These are phyloP conservation scores for Creontiades dilutus DNA, from an alignment of 2,888 invertebrate genomes.

Conservation along the genomic window DNA sequence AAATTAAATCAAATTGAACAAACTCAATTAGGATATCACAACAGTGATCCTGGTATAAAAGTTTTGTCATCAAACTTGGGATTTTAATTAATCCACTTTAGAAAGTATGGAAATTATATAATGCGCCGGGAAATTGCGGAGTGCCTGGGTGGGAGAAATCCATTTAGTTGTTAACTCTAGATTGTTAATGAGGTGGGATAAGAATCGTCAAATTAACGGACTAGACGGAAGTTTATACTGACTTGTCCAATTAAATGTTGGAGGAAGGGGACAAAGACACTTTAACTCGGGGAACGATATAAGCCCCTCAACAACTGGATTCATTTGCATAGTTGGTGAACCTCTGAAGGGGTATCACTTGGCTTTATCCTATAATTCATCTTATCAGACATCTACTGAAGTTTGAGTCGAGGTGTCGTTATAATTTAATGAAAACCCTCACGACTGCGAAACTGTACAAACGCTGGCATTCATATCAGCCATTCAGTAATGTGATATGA, in stretches of 20 bases:
- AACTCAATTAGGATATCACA: conserved; percentile 30
- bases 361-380: conserved; percentile 45
- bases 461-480: too few species aligned
- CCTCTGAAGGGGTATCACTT: conserved; percentile 18
- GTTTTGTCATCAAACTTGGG: conserved; percentile 41
- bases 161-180: conserved; percentile 53
- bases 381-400: conserved; percentile 12
- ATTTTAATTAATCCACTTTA: conserved; percentile 52
- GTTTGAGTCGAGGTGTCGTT: background rate
- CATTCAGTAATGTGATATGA: too few species aligned
- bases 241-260: conserved; percentile 58
- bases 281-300: conserved; percentile 59
- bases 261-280: conserved; percentile 50
- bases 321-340: conserved; percentile 65
- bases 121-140: conserved; percentile 47
- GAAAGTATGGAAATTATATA: conserved; percentile 56
- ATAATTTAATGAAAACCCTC: too few species aligned
- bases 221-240: conserved; percentile 42
- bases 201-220: conserved; percentile 63
- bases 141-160: background rate
- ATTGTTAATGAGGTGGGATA: conserved; percentile 59
- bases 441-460: too few species aligned
- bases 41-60: conserved; percentile 11
- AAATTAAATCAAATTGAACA: conserved; percentile 23
- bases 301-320: conserved; percentile 59